These are phyloP conservation scores for Chelonoidis abingdonii DNA, from an alignment of 2,113 vertebrate species.

Conservation along the genomic window DNA sequence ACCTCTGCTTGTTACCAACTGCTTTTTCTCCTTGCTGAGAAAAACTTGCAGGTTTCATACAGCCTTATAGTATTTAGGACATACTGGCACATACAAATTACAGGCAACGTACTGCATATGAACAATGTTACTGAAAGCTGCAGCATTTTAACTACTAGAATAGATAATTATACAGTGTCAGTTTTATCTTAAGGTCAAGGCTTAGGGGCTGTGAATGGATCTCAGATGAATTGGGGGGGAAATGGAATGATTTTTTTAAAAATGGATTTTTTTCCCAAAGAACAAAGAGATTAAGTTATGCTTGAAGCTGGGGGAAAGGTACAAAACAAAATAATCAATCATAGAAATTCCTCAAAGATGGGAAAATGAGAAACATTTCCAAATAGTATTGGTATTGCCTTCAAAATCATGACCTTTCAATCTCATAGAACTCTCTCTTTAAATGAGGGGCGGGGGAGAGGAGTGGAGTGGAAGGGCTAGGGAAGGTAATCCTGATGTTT, in stretches of 20 bases:
- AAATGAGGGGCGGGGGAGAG: neutral
- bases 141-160: too few species aligned
- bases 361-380: neutral
- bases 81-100: too few species aligned
- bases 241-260: neutral
- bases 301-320: neutral
- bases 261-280: neutral
- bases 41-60: too few species aligned
- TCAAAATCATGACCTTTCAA: neutral
- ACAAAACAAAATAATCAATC: neutral
- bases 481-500: neutral
- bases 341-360: neutral
- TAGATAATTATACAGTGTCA: neutral
- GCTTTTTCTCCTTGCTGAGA: too few species aligned
- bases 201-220: neutral
- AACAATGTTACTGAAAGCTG: too few species aligned
- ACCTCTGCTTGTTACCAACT: too few species aligned
- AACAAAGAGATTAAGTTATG: neutral
- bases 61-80: too few species aligned
- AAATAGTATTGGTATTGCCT: neutral
- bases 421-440: neutral
- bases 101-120: too few species aligned
- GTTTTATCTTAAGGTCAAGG: neutral
- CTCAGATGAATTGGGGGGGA: neutral
- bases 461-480: neutral